Conservation (phyloP, 2,113 vertebrate species). For the Mola mola region DNA sequence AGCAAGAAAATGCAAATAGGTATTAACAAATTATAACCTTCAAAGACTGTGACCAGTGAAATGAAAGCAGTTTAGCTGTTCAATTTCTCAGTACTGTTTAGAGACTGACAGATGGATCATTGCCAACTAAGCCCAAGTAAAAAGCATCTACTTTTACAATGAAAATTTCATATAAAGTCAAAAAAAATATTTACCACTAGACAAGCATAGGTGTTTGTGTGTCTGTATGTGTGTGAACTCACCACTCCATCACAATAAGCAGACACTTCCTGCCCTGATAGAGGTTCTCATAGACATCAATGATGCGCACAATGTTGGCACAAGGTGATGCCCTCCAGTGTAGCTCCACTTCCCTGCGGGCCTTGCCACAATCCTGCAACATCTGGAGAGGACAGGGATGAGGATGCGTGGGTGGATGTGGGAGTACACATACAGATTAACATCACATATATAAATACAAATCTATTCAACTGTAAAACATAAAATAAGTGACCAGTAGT, state of each 20-base stretch:
- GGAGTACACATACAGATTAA: no score
- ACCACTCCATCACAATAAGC: conserved; percentile 99
- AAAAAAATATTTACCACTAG: no score
- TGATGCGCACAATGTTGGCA: conserved; percentile 92
- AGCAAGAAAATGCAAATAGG: no score
- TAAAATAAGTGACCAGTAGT: neutral
- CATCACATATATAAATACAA: neutral
- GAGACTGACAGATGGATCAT: no score
- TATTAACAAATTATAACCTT: no score
- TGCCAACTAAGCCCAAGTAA: no score
- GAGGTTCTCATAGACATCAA: conserved; percentile 97
- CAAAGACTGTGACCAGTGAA: no score
- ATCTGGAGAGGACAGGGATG: conserved; percentile 80
- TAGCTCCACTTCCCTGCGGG: conserved; percentile 94
- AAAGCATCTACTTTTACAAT: no score
- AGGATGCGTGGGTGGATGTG: neutral
- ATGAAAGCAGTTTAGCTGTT: no score
- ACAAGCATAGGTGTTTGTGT: neutral
- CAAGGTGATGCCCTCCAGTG: conserved; percentile 96
- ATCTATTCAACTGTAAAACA: neutral
- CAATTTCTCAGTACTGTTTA: no score
- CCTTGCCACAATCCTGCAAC: conserved; percentile 96
- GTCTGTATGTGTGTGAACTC: conserved; percentile 40
- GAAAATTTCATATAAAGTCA: no score
- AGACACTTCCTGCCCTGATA: conserved; percentile 93